Conservation (phyloP, 2,888 invertebrate species). For the Nymphalis c-album region DNA sequence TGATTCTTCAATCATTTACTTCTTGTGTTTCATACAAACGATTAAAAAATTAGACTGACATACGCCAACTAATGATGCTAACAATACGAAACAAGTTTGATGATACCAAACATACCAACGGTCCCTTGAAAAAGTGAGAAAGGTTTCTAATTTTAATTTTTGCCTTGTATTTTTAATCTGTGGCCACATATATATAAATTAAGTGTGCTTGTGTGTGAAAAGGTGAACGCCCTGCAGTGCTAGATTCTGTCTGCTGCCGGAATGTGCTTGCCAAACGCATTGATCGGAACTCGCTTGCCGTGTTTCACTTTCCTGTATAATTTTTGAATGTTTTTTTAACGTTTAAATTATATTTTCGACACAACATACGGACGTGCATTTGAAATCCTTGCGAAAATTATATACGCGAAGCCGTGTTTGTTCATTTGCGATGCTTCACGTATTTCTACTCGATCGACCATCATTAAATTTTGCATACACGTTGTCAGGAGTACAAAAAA, state of each 20-base stretch:
- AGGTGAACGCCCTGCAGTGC: conserved; percentile 67
- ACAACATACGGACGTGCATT: no score
- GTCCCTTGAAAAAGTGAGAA: conserved; percentile 10
- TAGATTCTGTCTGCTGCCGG: conserved; percentile 67
- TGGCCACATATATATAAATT: conserved; percentile 20
- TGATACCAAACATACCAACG: background rate
- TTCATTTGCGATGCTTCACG: no score
- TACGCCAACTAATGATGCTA: background rate
- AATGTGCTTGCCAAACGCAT: conserved; percentile 76
- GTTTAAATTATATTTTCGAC: background rate
- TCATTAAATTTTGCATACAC: no score
- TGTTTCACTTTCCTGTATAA: conserved; percentile 34
- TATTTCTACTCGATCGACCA: no score
- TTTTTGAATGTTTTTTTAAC: conserved; percentile 25
- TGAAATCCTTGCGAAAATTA: no score
- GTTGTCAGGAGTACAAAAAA: no score
- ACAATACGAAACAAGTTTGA: background rate
- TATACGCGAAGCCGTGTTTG: no score
- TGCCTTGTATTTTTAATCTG: conserved; percentile 23
- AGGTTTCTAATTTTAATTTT: conserved; percentile 16
- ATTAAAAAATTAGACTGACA: background rate
- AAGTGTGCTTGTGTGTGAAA: conserved; percentile 33
- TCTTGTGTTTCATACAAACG: no score
- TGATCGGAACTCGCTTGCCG: conserved; percentile 65
- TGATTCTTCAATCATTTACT: no score